Base-by-base conservation (phyloP, 2,113 vertebrate species). In the Aplodontia rufa region DNA sequence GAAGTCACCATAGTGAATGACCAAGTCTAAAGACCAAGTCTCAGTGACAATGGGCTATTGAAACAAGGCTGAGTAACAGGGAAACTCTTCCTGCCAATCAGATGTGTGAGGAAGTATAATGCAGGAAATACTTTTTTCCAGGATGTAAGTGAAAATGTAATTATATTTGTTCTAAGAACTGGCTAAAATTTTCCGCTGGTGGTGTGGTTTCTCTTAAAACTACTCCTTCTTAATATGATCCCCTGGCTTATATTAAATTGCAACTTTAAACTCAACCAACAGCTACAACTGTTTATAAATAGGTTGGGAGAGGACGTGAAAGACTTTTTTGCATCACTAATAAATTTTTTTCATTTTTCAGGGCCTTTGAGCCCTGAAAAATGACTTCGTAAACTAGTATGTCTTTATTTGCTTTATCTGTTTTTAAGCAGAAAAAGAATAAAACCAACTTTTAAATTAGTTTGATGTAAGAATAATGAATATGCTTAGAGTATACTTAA, bases 11-110 rank as follows among this genome's bases (percentile, higher is more conserved):
- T 53, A 30, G 76, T 84, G 85, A 62, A 95, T 74, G 78, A 64
- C 5, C 14, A 26, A 26, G 8, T 53, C 88, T 88, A 71, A 95
- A 97, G 94, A 95, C 64, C 20, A 79, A 92, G 87, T 75, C 71
- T 22, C 88, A 88, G 82, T 51, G 93, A 75, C 0, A 40, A 17
- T 6, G 80, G 75, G 82, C 72, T 85, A 84, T 76, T 58, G 95
- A 93, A 96, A 45, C 49, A 8, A 90, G 76, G 66, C 74, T 53
- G 68, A 69, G 45, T 17, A 1, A 89, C 0, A 0, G 8, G 75
- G 69, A 96, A 94, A 79, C 66, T 51, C 37, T 55, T 17, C 1
- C 47, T 94, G 62, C 66, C 90, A 60, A 8, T 26, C 49, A 47
- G 86, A 60, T 30, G 83, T 81, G 75, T 9, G 76, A 45, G 32